Evolutionary conservation across 2,888 invertebrate genomes (phyloP).

Genomic region (Lordiphosa fenestrarum): DNA sequence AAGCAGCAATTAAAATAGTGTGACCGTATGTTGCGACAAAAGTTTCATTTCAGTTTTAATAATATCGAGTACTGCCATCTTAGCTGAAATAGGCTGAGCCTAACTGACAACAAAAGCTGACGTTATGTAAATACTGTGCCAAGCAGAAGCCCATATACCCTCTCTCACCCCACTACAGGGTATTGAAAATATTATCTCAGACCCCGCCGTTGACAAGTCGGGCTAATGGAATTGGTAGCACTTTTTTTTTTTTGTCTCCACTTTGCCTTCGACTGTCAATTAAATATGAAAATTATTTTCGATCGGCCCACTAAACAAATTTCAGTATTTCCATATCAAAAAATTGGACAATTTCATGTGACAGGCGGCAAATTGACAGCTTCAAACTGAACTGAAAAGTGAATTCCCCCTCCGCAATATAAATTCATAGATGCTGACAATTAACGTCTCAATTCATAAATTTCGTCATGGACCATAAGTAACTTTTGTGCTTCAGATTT

Average conservation of each 20-base stretch:
- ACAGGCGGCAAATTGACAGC: constrained; percentile 45
- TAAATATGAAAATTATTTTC: constrained; percentile 60
- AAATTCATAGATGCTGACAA: constrained; percentile 32
- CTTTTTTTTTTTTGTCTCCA: constrained; percentile 27
- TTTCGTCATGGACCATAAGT: background rate
- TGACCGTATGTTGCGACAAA: too few relatives aligned
- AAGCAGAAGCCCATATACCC: background rate
- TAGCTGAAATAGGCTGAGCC: too few relatives aligned
- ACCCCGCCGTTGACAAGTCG: constrained; percentile 40
- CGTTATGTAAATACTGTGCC: too few relatives aligned
- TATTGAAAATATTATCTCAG: constrained; percentile 17
- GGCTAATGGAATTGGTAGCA: constrained; percentile 67
- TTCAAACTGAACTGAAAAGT: constrained; percentile 20
- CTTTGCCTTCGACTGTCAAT: constrained; percentile 48
- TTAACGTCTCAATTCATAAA: constrained; percentile 62
- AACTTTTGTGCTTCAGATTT: constrained; percentile 6
- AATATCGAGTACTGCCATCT: too few relatives aligned
- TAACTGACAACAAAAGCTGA: too few relatives aligned
- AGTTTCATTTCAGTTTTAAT: too few relatives aligned
- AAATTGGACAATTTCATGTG: constrained; percentile 54
- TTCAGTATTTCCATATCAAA: constrained; percentile 17
- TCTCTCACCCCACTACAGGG: background rate
- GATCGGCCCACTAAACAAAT: constrained; percentile 41
- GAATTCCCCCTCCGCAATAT: constrained; percentile 10
- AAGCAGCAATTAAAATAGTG: too few relatives aligned